A percentile compares a stretch with the other conserved stretches of the same genome.
Conservation (phyloP, 2,797 vertebrate species). For the Phataginus tricuspis region DNA sequence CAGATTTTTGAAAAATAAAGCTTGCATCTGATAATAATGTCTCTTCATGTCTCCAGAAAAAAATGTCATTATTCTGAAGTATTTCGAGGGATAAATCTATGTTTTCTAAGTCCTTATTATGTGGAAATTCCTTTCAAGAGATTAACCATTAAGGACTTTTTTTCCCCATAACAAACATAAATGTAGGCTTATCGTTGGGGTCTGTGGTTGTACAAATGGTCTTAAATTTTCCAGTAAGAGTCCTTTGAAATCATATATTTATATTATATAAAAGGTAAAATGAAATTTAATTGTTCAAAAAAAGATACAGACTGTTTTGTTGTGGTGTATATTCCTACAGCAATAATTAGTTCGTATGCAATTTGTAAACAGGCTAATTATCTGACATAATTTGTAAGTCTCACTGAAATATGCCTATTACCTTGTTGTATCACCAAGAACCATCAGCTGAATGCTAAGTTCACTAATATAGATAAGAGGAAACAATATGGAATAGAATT, state of each 20-base stretch:
- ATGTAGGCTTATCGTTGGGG: neutral
- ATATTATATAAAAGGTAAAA: neutral
- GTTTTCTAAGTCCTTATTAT: neutral
- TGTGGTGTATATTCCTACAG: neutral
- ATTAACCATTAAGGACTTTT: neutral
- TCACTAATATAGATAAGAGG: neutral
- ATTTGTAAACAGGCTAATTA: neutral
- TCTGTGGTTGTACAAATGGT: neutral
- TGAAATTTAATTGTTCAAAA: neutral
- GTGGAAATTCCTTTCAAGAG: neutral
- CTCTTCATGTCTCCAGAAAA: neutral
- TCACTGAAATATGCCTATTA: neutral
- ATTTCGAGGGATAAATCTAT: neutral
- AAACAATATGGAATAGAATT: rapidly evolving
- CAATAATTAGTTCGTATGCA: neutral
- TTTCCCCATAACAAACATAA: neutral
- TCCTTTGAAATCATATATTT: neutral
- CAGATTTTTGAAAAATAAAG: neutral
- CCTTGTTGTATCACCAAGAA: neutral
- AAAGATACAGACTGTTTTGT: neutral
- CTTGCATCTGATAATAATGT: neutral
- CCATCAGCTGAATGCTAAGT: neutral
- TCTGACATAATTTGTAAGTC: neutral
- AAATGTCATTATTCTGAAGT: neutral
- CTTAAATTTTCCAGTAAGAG: neutral